Evolutionary conservation across 2,113 vertebrate genomes (phyloP).

Genomic region (Cromileptes altivelis): DNA sequence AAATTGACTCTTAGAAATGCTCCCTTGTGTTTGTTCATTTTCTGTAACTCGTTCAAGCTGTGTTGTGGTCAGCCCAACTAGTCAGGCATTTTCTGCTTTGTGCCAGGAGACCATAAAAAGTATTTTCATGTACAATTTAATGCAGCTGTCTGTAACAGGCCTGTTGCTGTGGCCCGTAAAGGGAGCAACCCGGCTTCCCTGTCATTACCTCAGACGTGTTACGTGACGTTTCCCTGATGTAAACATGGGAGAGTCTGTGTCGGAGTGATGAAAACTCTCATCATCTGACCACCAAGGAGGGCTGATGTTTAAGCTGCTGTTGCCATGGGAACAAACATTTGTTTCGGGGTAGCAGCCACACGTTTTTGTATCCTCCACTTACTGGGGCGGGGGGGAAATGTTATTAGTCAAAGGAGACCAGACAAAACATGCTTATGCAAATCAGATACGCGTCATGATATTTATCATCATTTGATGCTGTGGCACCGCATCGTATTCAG

Average conservation of each 20-base stretch:
- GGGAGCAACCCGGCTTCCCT: conserved; percentile 23
- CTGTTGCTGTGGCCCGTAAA: conserved; percentile 35
- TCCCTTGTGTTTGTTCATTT: conserved; percentile 11
- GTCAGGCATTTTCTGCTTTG: conserved; percentile 14
- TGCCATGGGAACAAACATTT: conserved; percentile 65
- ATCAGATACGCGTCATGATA: conserved; percentile 4
- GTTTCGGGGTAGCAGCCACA: not conserved
- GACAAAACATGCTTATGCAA: not conserved
- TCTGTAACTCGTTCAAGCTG: conserved; percentile 4
- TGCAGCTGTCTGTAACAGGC: conserved; percentile 13
- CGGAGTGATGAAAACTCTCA: conserved; percentile 56
- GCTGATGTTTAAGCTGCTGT: conserved; percentile 60
- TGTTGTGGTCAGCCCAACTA: conserved; percentile 13
- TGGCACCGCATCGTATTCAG: conserved; percentile 21
- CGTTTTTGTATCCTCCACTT: not conserved
- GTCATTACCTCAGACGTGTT: conserved; percentile 65
- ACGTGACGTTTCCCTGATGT: conserved; percentile 59
- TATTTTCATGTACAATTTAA: conserved; percentile 36
- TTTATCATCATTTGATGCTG: conserved; percentile 33
- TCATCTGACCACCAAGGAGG: conserved; percentile 49
- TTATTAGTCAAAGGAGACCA: not conserved
- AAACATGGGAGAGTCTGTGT: conserved; percentile 64
- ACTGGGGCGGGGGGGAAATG: not conserved
- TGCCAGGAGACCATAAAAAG: conserved; percentile 55
- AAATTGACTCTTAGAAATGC: not conserved